These are phyloP conservation scores for Streblospio benedicti DNA, from an alignment of 1,140 invertebrate genomes.

Conservation along the genomic window DNA sequence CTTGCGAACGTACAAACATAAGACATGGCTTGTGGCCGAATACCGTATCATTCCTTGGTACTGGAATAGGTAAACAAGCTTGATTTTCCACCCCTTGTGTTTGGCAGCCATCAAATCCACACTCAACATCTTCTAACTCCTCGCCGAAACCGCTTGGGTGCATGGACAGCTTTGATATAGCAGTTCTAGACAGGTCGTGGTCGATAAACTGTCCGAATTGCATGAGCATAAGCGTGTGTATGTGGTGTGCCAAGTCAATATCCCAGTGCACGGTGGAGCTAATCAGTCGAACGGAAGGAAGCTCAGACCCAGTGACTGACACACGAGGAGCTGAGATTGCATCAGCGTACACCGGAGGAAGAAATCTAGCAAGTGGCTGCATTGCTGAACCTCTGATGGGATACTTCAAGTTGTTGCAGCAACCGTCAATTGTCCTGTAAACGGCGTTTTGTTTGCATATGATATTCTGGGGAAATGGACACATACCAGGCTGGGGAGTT, in stretches of 20 bases:
- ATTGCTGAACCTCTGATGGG: slow-evolving; percentile 65
- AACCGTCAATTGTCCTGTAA: slow-evolving; percentile 66
- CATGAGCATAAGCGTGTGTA: slow-evolving; percentile 89
- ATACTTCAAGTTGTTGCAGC: slow-evolving; percentile 79
- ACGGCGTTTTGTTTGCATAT: slow-evolving; percentile 2
- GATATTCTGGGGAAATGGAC: slow-evolving; percentile 7
- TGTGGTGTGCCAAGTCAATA: slow-evolving; percentile 44
- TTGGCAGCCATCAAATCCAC: slow-evolving; percentile 66
- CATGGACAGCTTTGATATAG: slow-evolving; percentile 55
- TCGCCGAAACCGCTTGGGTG: too few relatives aligned
- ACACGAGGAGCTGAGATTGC: slow-evolving; percentile 36
- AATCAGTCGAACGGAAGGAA: slow-evolving; percentile 72
- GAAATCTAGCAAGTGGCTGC: slow-evolving; percentile 63
- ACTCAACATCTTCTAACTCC: slow-evolving; percentile 71
- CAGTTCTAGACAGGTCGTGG: slow-evolving; percentile 58
- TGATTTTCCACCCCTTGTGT: slow-evolving; percentile 48
- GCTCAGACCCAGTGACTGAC: slow-evolving; percentile 54
- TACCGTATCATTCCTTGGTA: slow-evolving; percentile 61
- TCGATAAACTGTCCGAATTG: slow-evolving; percentile 96
- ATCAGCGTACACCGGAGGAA: slow-evolving; percentile 73
- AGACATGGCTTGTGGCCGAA: slow-evolving; percentile 9
- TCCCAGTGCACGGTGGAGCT: slow-evolving; percentile 48
- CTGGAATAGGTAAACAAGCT: slow-evolving; percentile 89
- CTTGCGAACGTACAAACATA: slow-evolving; percentile 30
- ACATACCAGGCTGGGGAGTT: background rate